These are phyloP conservation scores for Clarias macrocephalus DNA, from an alignment of 2,113 vertebrate species.

Conservation along the genomic window DNA sequence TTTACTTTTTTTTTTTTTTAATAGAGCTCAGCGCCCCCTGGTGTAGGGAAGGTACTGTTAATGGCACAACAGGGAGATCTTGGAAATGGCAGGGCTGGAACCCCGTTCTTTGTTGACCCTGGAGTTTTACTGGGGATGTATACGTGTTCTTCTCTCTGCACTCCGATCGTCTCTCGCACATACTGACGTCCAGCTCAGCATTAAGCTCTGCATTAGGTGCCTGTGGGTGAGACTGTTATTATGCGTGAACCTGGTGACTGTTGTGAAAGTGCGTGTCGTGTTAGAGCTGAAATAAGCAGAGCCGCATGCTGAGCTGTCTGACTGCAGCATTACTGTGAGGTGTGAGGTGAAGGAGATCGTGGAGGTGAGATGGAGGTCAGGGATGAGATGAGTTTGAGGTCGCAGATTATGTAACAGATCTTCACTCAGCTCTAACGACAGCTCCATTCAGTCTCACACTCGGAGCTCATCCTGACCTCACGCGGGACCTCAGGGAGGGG, in stretches of 20 bases:
- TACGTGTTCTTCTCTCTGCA: too few relatives aligned
- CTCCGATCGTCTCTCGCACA: background rate
- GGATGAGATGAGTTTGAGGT: slow-evolving; percentile 9
- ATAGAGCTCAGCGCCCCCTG: background rate
- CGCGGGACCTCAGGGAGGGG: too few relatives aligned
- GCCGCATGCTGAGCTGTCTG: background rate
- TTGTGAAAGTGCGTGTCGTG: background rate
- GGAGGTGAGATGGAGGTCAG: background rate
- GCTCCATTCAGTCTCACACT: background rate
- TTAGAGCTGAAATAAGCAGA: background rate
- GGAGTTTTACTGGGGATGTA: background rate
- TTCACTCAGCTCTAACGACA: background rate
- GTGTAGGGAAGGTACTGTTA: background rate
- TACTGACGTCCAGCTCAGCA: background rate
- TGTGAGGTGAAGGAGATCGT: slow-evolving; percentile 7
- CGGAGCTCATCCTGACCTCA: too few relatives aligned
- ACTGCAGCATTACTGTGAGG: background rate
- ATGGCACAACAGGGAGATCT: background rate
- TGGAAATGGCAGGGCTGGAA: background rate
- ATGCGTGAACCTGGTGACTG: background rate
- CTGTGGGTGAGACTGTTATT: background rate
- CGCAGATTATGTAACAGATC: slow-evolving; percentile 3
- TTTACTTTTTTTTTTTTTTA: too few relatives aligned
- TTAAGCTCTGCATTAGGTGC: background rate
- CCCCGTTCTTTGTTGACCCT: background rate